Evolutionary conservation across 2,113 vertebrate genomes (phyloP).

Genomic region (Boleophthalmus pectinirostris): DNA sequence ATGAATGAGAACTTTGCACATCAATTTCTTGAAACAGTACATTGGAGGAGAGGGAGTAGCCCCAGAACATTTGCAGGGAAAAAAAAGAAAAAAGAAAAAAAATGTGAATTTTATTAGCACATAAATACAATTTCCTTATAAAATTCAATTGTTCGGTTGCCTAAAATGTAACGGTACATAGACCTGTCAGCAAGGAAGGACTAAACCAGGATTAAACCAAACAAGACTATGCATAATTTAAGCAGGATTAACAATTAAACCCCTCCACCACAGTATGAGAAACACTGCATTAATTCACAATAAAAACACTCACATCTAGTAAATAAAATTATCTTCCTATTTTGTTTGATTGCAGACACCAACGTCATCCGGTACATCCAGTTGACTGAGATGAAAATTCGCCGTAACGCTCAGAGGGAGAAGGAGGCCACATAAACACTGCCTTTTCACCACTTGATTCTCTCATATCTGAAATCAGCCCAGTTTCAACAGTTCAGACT

Average conservation of each 20-base stretch:
- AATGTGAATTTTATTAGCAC: too few species aligned
- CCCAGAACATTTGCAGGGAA: too few species aligned
- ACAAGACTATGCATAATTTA: too few species aligned
- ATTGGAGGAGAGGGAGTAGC: too few species aligned
- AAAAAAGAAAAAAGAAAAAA: too few species aligned
- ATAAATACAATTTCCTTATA: too few species aligned
- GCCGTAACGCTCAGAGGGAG: slow-evolving; percentile 90
- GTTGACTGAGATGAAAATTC: slow-evolving; percentile 99
- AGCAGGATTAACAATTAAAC: neutral
- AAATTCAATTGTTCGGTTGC: neutral
- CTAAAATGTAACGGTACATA: neutral
- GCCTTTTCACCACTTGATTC: slow-evolving; percentile 40
- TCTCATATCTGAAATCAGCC: slow-evolving; percentile 20
- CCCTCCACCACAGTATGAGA: neutral
- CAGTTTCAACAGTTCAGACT: slow-evolving; percentile 55
- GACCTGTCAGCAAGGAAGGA: neutral
- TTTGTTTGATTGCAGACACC: slow-evolving; percentile 83
- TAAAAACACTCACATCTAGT: neutral
- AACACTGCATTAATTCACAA: neutral
- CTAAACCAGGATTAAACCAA: neutral
- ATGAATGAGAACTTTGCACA: too few species aligned
- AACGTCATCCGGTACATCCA: slow-evolving; percentile 98
- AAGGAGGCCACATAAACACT: slow-evolving; percentile 86
- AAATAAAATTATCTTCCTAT: slow-evolving; percentile 55
- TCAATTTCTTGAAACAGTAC: too few species aligned